Conservation (phyloP, 1,140 invertebrate genomes). For the Drosophila orosa region DNA sequence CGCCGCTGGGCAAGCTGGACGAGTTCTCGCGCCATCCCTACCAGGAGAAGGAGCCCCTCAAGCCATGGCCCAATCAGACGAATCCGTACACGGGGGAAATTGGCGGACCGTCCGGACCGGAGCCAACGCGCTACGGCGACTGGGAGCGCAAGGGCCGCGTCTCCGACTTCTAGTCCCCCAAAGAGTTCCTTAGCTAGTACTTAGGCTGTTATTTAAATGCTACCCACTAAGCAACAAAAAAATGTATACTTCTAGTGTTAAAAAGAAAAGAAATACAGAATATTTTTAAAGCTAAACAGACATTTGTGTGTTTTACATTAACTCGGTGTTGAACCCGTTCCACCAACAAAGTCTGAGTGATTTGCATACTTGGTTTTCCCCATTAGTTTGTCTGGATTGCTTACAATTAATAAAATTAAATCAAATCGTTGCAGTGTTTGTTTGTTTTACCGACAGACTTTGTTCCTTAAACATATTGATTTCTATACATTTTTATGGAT, state of each 20-base stretch:
- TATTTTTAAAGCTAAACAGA: constrained; percentile 35
- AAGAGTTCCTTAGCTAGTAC: constrained; percentile 44
- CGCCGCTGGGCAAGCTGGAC: constrained; percentile 87
- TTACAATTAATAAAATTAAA: not conserved
- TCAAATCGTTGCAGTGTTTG: not conserved
- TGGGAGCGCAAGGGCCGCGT: constrained; percentile 99
- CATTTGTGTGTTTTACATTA: constrained; percentile 3
- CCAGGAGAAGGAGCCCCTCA: constrained; percentile 93
- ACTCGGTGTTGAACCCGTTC: not conserved
- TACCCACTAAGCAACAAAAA: constrained; percentile 28
- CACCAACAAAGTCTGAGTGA: not conserved
- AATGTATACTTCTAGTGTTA: constrained; percentile 46
- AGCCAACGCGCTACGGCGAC: constrained; percentile 99
- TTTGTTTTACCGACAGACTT: not conserved
- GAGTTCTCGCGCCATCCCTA: constrained; percentile 90
- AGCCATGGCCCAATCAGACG: constrained; percentile 93
- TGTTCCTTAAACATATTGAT: not conserved
- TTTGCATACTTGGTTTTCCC: constrained; percentile 3
- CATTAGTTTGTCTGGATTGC: not conserved
- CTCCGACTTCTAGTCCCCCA: constrained; percentile 90
- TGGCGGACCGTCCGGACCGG: constrained; percentile 97
- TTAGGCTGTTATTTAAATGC: constrained; percentile 53
- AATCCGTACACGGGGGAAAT: constrained; percentile 93
- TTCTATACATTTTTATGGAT: not conserved
- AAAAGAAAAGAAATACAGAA: constrained; percentile 26